Evolutionary conservation across 2,113 vertebrate species (phyloP).

Genomic region (Patagioenas fasciata): DNA sequence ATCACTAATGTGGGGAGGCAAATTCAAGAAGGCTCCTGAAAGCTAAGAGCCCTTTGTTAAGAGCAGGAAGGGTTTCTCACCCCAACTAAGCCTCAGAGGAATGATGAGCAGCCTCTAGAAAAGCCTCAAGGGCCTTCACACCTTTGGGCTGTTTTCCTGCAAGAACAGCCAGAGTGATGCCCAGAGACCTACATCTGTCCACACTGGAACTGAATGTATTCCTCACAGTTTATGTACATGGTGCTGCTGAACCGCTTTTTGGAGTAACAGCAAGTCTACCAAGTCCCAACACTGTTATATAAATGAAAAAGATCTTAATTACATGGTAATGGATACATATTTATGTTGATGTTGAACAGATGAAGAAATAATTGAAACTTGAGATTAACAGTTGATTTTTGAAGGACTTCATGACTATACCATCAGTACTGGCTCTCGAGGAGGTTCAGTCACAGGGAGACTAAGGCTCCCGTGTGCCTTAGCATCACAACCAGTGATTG

Average conservation of each 20-base stretch:
- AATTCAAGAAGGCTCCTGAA: neutral
- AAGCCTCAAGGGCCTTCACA: neutral
- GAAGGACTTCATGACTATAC: neutral
- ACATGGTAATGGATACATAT: neutral
- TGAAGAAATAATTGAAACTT: neutral
- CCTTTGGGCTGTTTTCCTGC: neutral
- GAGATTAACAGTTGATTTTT: neutral
- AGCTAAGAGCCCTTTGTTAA: neutral
- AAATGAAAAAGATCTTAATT: neutral
- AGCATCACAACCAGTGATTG: neutral
- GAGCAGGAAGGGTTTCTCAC: neutral
- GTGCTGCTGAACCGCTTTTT: neutral
- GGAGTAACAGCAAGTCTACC: neutral
- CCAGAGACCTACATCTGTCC: neutral
- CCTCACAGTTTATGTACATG: neutral
- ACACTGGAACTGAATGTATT: neutral
- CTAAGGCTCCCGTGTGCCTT: neutral
- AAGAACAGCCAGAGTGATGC: neutral
- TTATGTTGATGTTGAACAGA: slow-evolving; percentile 3
- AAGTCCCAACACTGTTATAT: neutral
- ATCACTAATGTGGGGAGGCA: neutral
- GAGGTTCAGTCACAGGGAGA: neutral
- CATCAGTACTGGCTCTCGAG: neutral
- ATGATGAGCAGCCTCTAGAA: neutral
- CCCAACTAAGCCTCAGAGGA: neutral